Base-by-base conservation (phyloP, 1,140 invertebrate genomes). In the Halictus rubicundus region DNA sequence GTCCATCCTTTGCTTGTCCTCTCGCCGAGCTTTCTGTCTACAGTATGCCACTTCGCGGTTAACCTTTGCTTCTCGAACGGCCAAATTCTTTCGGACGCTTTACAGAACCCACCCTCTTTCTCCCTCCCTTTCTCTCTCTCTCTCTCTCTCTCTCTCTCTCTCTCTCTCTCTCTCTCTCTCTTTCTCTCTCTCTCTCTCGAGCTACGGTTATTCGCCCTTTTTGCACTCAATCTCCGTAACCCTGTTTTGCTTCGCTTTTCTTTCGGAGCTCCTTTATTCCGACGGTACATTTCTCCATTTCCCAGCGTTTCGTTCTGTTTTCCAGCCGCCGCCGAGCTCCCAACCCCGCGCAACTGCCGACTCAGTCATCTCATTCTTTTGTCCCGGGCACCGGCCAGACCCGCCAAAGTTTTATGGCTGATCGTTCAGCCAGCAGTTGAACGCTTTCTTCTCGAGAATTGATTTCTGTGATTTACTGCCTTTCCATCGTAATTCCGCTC, bases 11-110 rank as follows among this genome's bases (percentile, higher is more conserved):
- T 23, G 49, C 39, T n/a, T 23, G 54, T 23, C 71, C 42, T 9
- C 25, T 54, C 46, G 8, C 9, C 42, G 42, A 66, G 59, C 72
- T 63, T 59, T 37, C 52, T 32, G 61, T 71, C 68, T 57, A 64
- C 42, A 59, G 54, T 68, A 73, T 59, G 66, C 57, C 61, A 78
- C 81, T 81, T 86, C 64, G 82, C 74, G 81, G 85, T 80, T 69
- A 77, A 82, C 70, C 86, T 88, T 88, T 87, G 87, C 87, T 88
- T 88, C 86, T 80, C 64, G 52, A 82, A 57, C n/a, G 60, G 21
- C 57, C 63, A 76, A 76, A 74, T 77, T 71, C 54, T 39, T 81
- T 61, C 72, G 16, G 37, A 32, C 60, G 42, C 42, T 14, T 46
- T 46, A 46, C 42, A 46, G 8, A 46, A 46, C 49, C 19, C 42